Base-by-base conservation (phyloP, 2,113 vertebrate species). In the Lagopus leucura region DNA sequence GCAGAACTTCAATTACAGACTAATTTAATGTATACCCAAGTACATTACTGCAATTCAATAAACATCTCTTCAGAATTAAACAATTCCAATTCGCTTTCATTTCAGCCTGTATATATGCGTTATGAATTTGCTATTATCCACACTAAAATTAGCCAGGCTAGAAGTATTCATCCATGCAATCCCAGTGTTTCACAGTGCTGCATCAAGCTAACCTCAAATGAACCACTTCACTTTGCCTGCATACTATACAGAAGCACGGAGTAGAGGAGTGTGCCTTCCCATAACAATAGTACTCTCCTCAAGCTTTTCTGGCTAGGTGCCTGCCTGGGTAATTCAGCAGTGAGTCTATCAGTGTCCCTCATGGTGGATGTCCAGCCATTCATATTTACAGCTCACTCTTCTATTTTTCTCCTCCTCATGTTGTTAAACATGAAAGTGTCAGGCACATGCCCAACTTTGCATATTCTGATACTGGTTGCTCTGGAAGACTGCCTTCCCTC, bases 21-120 rank as follows among this genome's bases (percentile, higher is more conserved):
- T 96, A 86, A 97, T 97, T 93, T 91, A 92, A 97, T 75, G 72
- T 89, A 93, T 73, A 93, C 69, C 80, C 86, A 92, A 93, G 80
- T 66, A 94, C 94, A 96, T 96, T 86, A 95, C 34, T 93, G 65
- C 92, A 96, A 95, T 95, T 96, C 96, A 95, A 94, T 97, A 97
- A 97, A 94, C 88, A 95, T 83, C 92, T 96, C 96, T 90, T 95
- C 79, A 76, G 89, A 96, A 97, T 93, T 84, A 97, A 95, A 92
- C 86, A 69, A 92, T 94, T 96, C 82, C 92, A 95, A 83, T 96
- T 93, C 93, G 55, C 92, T 96, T 92, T 92, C 93, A 94, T 88
- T 95, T 78, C 71, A 10, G n/a, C 52, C 86, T 60, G 63, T 55
- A 84, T 66, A 78, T 32, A 3, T 7, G 30, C 72, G 83, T 77